These are phyloP conservation scores for Gorsachius magnificus DNA, from an alignment of 2,797 vertebrate species.

Conservation along the genomic window DNA sequence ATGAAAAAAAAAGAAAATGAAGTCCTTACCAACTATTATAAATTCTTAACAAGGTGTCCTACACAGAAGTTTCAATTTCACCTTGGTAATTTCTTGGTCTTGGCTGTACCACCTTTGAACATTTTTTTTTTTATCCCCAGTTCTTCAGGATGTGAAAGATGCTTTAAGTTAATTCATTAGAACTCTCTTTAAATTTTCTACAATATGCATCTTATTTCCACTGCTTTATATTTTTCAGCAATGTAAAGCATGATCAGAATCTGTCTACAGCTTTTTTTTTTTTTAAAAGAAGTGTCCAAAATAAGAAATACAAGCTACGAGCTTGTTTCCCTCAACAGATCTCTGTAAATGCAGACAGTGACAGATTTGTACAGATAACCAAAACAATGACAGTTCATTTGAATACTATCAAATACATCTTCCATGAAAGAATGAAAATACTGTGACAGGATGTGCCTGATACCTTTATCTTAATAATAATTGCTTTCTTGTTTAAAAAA, in stretches of 20 bases:
- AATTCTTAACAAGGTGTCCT: not conserved
- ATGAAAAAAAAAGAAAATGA: not conserved
- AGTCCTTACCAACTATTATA: not conserved
- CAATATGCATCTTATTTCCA: not conserved
- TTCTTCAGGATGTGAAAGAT: not conserved
- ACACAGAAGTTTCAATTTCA: not conserved
- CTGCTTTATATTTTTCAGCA: not conserved
- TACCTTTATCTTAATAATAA: not conserved
- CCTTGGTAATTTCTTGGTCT: not conserved
- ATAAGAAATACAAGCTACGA: not conserved
- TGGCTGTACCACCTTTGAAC: not conserved
- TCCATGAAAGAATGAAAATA: not conserved
- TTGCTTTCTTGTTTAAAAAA: not conserved
- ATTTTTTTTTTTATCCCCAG: not conserved
- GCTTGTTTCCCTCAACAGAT: not conserved
- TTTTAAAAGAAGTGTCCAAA: not conserved
- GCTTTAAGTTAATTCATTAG: not conserved
- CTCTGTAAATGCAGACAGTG: not conserved
- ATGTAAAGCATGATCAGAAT: not conserved
- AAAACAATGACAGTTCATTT: not conserved
- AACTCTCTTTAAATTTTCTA: not conserved
- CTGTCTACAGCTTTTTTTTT: not conserved
- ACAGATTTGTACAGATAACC: not conserved
- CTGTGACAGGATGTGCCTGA: not conserved
- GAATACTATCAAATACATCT: not conserved